These are phyloP conservation scores for Odontothrips loti DNA, from an alignment of 2,888 invertebrate species.

Conservation along the genomic window DNA sequence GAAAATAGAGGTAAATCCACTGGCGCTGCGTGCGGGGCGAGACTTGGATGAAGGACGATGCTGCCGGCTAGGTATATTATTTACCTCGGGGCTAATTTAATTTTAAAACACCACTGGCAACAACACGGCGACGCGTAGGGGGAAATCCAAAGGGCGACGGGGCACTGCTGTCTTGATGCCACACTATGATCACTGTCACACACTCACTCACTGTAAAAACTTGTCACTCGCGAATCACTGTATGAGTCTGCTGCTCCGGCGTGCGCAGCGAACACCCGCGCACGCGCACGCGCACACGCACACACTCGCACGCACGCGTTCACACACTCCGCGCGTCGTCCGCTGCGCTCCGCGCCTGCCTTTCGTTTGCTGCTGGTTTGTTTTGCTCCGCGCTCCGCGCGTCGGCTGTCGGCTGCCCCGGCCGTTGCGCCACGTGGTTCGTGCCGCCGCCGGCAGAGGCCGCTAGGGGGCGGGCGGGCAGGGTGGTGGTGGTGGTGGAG, in stretches of 20 bases:
- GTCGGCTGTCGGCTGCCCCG: not conserved
- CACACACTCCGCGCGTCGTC: slow-evolving; percentile 24
- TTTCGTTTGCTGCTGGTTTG: slow-evolving; percentile 12
- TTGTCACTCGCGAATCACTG: slow-evolving; percentile 42
- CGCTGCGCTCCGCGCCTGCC: slow-evolving; percentile 22
- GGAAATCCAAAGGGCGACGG: not conserved
- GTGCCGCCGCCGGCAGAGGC: slow-evolving; percentile 51
- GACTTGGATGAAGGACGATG: too few species aligned
- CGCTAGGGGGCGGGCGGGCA: slow-evolving; percentile 64
- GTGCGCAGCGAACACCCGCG: not conserved
- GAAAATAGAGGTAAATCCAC: too few species aligned
- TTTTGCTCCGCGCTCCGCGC: slow-evolving; percentile 7
- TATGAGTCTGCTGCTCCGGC: slow-evolving; percentile 45
- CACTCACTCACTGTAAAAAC: slow-evolving; percentile 49
- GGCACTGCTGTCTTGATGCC: not conserved
- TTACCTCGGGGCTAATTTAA: slow-evolving; percentile 15
- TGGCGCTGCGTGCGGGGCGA: too few species aligned
- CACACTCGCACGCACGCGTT: slow-evolving; percentile 31
- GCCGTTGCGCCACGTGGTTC: slow-evolving; percentile 8
- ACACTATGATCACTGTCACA: slow-evolving; percentile 44
- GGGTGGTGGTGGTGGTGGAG: slow-evolving; percentile 37
- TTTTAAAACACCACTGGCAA: slow-evolving; percentile 11
- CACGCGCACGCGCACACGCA: slow-evolving; percentile 32
- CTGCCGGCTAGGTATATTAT: not conserved
- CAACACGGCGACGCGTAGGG: not conserved